These are phyloP conservation scores for Oithona nana DNA, from an alignment of 2,888 invertebrate genomes.

Conservation along the genomic window DNA sequence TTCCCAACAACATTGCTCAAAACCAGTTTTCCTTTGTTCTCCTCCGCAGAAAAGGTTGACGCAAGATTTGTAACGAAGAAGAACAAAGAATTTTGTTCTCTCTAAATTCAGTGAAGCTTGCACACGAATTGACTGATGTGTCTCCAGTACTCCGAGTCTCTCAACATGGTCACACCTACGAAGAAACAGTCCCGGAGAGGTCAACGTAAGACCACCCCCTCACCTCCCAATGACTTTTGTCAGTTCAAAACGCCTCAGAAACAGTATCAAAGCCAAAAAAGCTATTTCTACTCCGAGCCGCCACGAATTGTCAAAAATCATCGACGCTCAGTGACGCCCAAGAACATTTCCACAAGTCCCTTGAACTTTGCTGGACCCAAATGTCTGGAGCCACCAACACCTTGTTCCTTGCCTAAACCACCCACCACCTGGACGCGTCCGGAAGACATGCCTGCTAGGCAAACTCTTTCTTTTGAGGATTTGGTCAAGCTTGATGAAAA, in stretches of 20 bases:
- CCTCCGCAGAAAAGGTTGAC: too few relatives aligned
- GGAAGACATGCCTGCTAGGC: not conserved
- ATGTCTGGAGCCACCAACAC: slow-evolving; percentile 61
- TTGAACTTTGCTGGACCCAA: slow-evolving; percentile 45
- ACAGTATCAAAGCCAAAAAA: not conserved
- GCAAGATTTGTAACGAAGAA: not conserved
- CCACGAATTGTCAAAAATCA: not conserved
- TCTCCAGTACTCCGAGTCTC: too few relatives aligned
- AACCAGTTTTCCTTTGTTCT: too few relatives aligned
- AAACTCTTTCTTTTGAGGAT: not conserved
- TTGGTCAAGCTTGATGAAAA: not conserved
- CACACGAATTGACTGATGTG: not conserved
- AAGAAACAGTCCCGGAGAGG: not conserved
- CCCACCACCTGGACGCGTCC: slow-evolving; percentile 46
- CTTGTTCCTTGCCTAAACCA: slow-evolving; percentile 55
- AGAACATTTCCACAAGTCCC: slow-evolving; percentile 19
- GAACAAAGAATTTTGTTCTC: not conserved
- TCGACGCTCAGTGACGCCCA: not conserved
- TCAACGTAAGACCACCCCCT: not conserved
- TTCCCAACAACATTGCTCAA: too few relatives aligned
- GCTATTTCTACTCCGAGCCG: too few relatives aligned
- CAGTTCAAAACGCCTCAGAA: not conserved
- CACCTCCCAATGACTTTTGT: not conserved
- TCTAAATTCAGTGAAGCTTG: not conserved
- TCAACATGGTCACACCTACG: not conserved